Conservation (phyloP, 2,797 vertebrate species). For the Enteromius mattozi region DNA sequence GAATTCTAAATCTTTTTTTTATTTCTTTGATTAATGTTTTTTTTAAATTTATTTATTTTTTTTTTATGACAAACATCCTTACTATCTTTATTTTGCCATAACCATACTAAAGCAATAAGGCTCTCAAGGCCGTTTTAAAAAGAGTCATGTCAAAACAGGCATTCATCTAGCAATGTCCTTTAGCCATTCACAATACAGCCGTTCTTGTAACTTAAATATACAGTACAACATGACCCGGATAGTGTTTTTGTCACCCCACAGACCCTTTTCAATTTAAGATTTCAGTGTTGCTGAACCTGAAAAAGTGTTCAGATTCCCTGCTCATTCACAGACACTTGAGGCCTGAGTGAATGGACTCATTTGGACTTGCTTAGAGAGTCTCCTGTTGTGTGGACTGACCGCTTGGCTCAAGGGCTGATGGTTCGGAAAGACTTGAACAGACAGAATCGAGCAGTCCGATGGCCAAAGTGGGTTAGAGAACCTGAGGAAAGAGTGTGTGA, state of each 20-base stretch:
- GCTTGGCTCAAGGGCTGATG: not conserved
- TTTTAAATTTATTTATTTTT: not conserved
- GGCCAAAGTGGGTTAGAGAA: constrained; percentile 25
- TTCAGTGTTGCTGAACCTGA: not conserved
- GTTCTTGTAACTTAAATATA: not conserved
- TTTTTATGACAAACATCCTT: not conserved
- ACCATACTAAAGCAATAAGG: not conserved
- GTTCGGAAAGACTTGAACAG: constrained; percentile 21
- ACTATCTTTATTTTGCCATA: not conserved
- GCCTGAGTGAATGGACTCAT: not conserved
- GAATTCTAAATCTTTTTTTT: not conserved
- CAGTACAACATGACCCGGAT: not conserved
- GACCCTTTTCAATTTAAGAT: not conserved
- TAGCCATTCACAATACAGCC: not conserved
- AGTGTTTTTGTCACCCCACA: not conserved
- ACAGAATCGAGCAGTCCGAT: not conserved
- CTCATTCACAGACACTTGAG: constrained; percentile 12
- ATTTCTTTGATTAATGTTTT: not conserved
- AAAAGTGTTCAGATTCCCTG: not conserved
- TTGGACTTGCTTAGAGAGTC: constrained; percentile 11
- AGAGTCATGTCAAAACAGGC: not conserved
- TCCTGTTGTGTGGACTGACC: not conserved
- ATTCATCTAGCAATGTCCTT: not conserved
- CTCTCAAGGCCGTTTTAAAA: not conserved
- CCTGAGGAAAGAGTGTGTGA: not conserved